phyloP scores from a whole-genome alignment of 64 coral and sea anemone genomes.

The Orbicella faveolata region DNA sequence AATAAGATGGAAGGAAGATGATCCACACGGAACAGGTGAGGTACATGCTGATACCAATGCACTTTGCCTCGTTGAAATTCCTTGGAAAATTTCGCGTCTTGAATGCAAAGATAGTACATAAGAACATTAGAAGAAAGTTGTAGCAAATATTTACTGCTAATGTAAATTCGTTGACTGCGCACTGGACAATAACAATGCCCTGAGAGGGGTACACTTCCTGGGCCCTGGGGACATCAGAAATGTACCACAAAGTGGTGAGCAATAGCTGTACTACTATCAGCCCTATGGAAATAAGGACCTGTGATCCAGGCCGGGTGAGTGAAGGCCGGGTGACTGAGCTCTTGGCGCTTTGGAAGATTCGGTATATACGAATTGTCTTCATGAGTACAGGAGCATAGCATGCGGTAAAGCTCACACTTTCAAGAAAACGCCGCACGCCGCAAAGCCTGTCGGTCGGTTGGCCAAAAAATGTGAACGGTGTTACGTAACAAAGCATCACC shows the following conservation, averaged over 20 bases:
- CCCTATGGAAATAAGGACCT: slow-evolving; percentile 61
- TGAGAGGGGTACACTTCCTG: slow-evolving; percentile 48
- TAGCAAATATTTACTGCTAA: slow-evolving; percentile 79
- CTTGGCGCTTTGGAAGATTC: slow-evolving; percentile 85
- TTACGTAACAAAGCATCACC: slow-evolving; percentile 53
- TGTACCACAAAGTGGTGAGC: slow-evolving; percentile 61
- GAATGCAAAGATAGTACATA: slow-evolving; percentile 85
- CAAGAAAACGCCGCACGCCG: slow-evolving; percentile 37
- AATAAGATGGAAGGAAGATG: slow-evolving; percentile 82
- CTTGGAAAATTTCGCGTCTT: slow-evolving; percentile 90
- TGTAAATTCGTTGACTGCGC: slow-evolving; percentile 44
- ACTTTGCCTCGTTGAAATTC: slow-evolving; percentile 99
- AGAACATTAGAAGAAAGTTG: slow-evolving; percentile 74
- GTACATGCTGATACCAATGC: slow-evolving; percentile 95
- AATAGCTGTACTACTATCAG: slow-evolving; percentile 70
- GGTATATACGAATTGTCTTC: slow-evolving; percentile 84
- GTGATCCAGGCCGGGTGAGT: slow-evolving; percentile 77
- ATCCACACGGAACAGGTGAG: slow-evolving; percentile 92
- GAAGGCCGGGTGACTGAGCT: slow-evolving; percentile 78
- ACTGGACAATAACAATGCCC: slow-evolving; percentile 53
- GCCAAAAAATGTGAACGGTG: slow-evolving; percentile 45
- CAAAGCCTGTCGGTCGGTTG: slow-evolving; percentile 60
- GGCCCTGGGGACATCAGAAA: slow-evolving; percentile 62
- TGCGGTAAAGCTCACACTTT: slow-evolving; percentile 67
- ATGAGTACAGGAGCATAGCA: slow-evolving; percentile 86